These are phyloP conservation scores for human DNA, from an alignment of 2,113 vertebrate species.

Conservation along the genomic window GRCh38 chr4:140811501-140812000, in stretches of 20 bases:
- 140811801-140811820: background rate
- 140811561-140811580: background rate
- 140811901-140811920: background rate
- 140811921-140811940: accelerated
- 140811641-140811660: background rate
- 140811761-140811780: background rate
- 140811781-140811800: too few relatives aligned
- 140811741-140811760: background rate
- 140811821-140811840: accelerated
- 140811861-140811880: background rate
- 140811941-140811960: too few relatives aligned
- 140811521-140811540: background rate
- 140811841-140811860: accelerated
- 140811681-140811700: background rate
- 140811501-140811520: background rate
- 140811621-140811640: background rate
- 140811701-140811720: background rate
- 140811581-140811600: background rate
- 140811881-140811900: background rate
- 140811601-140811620: background rate
- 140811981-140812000: accelerated
- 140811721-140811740: background rate
- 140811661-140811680: background rate
- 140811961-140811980: background rate
- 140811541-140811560: background rate